Base-by-base conservation (phyloP, 2,888 invertebrate genomes). In the Amphipoea oculea region DNA sequence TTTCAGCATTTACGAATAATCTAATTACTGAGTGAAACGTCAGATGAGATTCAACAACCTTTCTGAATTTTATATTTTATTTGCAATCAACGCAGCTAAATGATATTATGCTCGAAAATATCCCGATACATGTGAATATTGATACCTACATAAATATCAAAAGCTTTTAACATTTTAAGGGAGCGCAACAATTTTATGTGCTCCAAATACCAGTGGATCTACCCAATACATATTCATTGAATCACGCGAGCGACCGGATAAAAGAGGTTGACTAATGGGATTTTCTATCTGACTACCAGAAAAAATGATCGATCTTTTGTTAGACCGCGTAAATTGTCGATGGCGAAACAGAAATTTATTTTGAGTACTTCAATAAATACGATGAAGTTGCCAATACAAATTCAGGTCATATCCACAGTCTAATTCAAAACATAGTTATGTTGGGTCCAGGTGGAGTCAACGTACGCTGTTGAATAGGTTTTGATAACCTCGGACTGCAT, bases 231-330 rank as follows among this genome's bases (percentile, higher is more conserved):
- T 83, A 76, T 70, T 81, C 74, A 79, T 84, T 81, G 76, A 77
- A 87, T 81, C 23, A 29, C 45, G 6, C 72, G 23, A 63, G 74
- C 40, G 73, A 70, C 42, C 67, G 57, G 17, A 77, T 78, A 74
- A 78, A 84, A 74, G 40, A 66, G 73, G 12, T 71, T 77, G 75
- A 86, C 65, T 79, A 84, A 84, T 79, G 67, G 78, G 7, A 78
- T 54, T 66, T 68, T 57, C 48, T 69, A 68, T 84, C 65, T 71
- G 83, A 71, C 54, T 63, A 40, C 12, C 63, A 73, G n/a, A 75
- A 79, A 77, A 85, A 75, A 17, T 45, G 1, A 62, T 48, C n/a
- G 40, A 72, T 17, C 66, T 65, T 86, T 83, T 80, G 73, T 86
- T 82, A 73, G 23, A 76, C 60, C 17, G 62, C 62, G 48, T 57